Conservation (phyloP, 2,113 vertebrate species). For the Dicentrarchus labrax region DNA sequence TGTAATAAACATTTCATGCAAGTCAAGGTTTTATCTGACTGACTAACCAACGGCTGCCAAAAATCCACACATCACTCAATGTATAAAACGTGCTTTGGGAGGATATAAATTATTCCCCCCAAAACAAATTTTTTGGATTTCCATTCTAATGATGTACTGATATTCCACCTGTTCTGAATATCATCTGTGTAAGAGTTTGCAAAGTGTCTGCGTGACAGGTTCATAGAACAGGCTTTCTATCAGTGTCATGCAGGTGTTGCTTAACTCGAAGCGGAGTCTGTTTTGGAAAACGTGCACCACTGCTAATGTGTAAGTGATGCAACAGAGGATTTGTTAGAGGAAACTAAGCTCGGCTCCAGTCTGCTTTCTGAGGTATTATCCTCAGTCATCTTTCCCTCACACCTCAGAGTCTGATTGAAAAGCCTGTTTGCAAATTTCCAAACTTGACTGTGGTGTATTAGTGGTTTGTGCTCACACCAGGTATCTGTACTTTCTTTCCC, state of each 20-base stretch:
- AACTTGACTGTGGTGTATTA: slow-evolving; percentile 9
- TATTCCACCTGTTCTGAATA: slow-evolving; percentile 18
- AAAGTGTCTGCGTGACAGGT: slow-evolving; percentile 29
- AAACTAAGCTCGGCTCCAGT: slow-evolving; percentile 34
- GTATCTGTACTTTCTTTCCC: slow-evolving; percentile 13
- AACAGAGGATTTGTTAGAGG: slow-evolving; percentile 52
- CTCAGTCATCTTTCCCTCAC: slow-evolving; percentile 40
- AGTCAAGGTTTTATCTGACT: slow-evolving; percentile 43
- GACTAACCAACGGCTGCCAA: slow-evolving; percentile 2
- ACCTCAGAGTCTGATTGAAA: slow-evolving; percentile 33
- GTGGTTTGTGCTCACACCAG: slow-evolving; percentile 30
- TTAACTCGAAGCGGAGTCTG: slow-evolving; percentile 20
- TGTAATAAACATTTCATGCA: slow-evolving; percentile 28
- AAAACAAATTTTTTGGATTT: slow-evolving; percentile 20
- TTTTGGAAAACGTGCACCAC: slow-evolving; percentile 30
- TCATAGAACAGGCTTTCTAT: slow-evolving; percentile 57
- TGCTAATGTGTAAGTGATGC: slow-evolving; percentile 31
- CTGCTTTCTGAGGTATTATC: slow-evolving; percentile 50
- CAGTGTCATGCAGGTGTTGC: slow-evolving; percentile 53
- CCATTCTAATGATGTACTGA: slow-evolving; percentile 39
- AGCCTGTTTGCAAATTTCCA: slow-evolving; percentile 45
- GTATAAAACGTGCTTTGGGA: background rate
- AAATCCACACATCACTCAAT: slow-evolving; percentile 27
- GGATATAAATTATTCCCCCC: background rate
- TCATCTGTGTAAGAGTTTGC: slow-evolving; percentile 35